A percentile compares a stretch with the other conserved stretches of the same genome.
Conservation (phyloP, 2,888 invertebrate genomes). For the Idaea aversata region DNA sequence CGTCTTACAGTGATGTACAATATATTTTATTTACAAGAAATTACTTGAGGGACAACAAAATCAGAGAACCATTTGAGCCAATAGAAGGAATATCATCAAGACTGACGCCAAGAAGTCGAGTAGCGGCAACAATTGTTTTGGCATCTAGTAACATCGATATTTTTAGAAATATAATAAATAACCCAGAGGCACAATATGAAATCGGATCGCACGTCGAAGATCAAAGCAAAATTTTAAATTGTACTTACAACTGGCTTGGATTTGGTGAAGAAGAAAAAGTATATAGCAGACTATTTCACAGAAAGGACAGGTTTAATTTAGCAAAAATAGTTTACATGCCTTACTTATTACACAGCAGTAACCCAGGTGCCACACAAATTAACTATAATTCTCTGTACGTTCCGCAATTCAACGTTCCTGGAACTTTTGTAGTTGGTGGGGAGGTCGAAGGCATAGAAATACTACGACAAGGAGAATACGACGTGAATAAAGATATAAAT, state of each 20-base stretch:
- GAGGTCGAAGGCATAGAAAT: slow-evolving; percentile 95
- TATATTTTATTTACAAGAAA: slow-evolving; percentile 92
- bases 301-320: slow-evolving; percentile 96
- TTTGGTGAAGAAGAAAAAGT: slow-evolving; percentile 86
- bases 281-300: slow-evolving; percentile 87
- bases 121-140: slow-evolving; percentile 95
- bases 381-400: slow-evolving; percentile 88
- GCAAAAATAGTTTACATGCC: slow-evolving; percentile 96
- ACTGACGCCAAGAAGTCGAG: slow-evolving; percentile 93
- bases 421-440: slow-evolving; percentile 89
- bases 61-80: slow-evolving; percentile 90
- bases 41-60: slow-evolving; percentile 90
- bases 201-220: slow-evolving; percentile 97
- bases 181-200: slow-evolving; percentile 94
- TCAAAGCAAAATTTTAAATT: slow-evolving; percentile 96
- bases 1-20: slow-evolving; percentile 92
- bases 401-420: slow-evolving; percentile 86
- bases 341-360: slow-evolving; percentile 92
- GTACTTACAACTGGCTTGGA: slow-evolving; percentile 96
- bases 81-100: slow-evolving; percentile 83
- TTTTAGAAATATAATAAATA: slow-evolving; percentile 94
- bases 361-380: slow-evolving; percentile 91
- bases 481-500: slow-evolving; percentile 96
- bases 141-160: slow-evolving; percentile 94
- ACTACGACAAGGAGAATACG: slow-evolving; percentile 91